These are phyloP conservation scores for Morelia viridis DNA, from an alignment of 2,797 vertebrate genomes.

Conservation along the genomic window DNA sequence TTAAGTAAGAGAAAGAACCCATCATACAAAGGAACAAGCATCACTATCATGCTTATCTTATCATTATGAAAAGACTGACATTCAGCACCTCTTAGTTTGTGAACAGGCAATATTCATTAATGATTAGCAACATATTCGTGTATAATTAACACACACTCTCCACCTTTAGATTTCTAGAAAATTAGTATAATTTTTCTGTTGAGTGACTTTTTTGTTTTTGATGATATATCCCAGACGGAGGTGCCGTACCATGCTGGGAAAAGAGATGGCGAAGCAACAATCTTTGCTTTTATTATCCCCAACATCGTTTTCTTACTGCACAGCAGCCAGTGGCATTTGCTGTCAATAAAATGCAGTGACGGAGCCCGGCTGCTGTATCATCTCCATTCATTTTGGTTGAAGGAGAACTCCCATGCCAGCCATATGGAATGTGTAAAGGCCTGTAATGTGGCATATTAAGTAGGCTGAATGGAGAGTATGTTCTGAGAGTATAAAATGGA, in stretches of 20 bases:
- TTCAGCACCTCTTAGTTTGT: conserved; percentile 62
- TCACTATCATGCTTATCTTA: conserved; percentile 57
- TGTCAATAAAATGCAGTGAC: conserved; percentile 44
- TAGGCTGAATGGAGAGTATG: not conserved
- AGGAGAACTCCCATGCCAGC: not conserved
- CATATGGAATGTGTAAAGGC: not conserved
- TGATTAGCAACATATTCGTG: conserved; percentile 46
- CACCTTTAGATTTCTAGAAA: conserved; percentile 40
- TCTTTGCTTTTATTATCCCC: conserved; percentile 43
- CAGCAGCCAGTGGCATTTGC: conserved; percentile 43
- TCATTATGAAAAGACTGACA: conserved; percentile 49
- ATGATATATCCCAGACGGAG: conserved; percentile 24
- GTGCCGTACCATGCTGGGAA: conserved; percentile 16
- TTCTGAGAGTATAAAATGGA: not conserved
- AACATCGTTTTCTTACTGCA: conserved; percentile 27
- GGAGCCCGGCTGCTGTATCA: not conserved
- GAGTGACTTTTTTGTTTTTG: not conserved
- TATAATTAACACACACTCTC: conserved; percentile 19
- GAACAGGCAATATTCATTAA: conserved; percentile 60
- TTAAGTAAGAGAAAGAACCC: conserved; percentile 60
- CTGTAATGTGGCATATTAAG: not conserved
- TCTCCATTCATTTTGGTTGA: not conserved
- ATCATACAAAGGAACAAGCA: conserved; percentile 51
- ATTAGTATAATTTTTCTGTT: conserved; percentile 7
- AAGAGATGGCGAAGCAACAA: conserved; percentile 34